Evolutionary conservation across 2,888 invertebrate species (phyloP).

Genomic region (Erebia epiphron): DNA sequence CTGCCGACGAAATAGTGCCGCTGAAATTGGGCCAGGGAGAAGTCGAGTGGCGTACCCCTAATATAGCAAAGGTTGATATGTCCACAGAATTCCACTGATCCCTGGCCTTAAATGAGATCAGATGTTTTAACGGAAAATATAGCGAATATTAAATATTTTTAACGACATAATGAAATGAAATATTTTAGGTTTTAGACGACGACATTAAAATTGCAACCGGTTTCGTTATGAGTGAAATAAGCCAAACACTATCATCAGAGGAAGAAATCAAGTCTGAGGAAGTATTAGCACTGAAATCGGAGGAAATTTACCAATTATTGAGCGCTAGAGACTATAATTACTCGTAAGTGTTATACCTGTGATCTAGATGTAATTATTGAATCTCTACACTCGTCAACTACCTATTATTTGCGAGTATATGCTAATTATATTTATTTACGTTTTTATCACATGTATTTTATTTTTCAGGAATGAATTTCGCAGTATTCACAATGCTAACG

Average conservation of each 20-base stretch:
- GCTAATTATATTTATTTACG: background rate
- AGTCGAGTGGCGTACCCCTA: too few species aligned
- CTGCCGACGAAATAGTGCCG: too few species aligned
- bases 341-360: constrained; percentile 43
- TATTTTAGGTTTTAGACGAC: constrained; percentile 50
- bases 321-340: constrained; percentile 49
- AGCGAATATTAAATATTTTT: background rate
- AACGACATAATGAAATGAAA: too few species aligned
- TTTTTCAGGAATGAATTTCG: constrained; percentile 50
- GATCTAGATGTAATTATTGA: background rate
- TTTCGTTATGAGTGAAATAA: constrained; percentile 31
- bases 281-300: constrained; percentile 41
- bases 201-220: constrained; percentile 52
- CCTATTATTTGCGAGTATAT: background rate
- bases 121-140: background rate
- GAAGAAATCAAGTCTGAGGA: background rate
- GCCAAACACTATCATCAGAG: constrained; percentile 8
- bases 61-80: too few species aligned
- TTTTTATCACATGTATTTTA: background rate
- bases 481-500: constrained; percentile 50
- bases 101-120: too few species aligned
- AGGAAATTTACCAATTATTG: constrained; percentile 53
- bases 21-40: too few species aligned
- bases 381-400: background rate
- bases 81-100: too few species aligned